A percentile compares a stretch with the other conserved stretches of the same genome.
phyloP scores from a whole-genome alignment of 2,888 invertebrate species.

The Oligia latruncula region DNA sequence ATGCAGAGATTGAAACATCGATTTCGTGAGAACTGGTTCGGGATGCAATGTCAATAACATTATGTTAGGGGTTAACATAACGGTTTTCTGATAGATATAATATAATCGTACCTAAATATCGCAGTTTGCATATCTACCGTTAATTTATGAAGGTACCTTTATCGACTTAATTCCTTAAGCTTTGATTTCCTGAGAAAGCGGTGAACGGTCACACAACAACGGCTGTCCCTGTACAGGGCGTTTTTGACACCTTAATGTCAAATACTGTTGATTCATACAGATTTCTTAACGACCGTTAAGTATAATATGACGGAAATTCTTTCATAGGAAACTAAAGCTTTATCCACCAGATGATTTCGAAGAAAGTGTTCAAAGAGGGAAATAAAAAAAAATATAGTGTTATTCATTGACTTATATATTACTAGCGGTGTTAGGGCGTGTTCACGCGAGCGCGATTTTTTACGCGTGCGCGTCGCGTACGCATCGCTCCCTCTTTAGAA shows the following conservation, averaged over 20 bases:
- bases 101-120: neutral
- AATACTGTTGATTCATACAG: neutral
- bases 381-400: neutral
- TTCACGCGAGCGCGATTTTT: too few relatives aligned
- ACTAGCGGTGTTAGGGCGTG: too few relatives aligned
- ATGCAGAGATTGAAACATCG: neutral
- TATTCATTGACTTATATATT: neutral
- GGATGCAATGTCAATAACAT: slow-evolving; percentile 12
- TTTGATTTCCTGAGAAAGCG: neutral
- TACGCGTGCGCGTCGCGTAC: too few relatives aligned
- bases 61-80: neutral
- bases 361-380: neutral
- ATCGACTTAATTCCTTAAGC: neutral
- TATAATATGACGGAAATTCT: neutral
- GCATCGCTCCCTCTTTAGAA: too few relatives aligned
- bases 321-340: neutral
- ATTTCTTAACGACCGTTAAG: neutral
- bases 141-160: neutral
- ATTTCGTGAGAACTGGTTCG: slow-evolving; percentile 13
- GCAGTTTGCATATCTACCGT: neutral
- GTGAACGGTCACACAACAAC: neutral
- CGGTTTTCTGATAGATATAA: slow-evolving; percentile 3
- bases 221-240: neutral
- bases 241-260: neutral
- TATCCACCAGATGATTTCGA: neutral